Evolutionary conservation across 2,888 invertebrate species (phyloP), one percentile per base, ranked within the genome.

Genomic region (Platerodrilus igneus): DNA sequence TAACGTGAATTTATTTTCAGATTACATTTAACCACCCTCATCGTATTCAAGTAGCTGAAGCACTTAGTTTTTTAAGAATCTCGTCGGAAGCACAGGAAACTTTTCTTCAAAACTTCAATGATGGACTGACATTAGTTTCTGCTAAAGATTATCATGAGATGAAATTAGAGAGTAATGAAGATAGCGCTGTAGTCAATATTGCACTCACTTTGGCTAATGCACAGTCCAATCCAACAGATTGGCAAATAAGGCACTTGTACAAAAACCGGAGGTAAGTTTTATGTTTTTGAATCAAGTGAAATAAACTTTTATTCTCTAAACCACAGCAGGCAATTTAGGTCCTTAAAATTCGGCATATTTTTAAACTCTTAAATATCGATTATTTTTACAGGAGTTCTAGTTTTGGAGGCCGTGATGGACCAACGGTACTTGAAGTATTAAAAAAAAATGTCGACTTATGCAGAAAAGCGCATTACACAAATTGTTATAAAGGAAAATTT

Each of bases 401-500:
- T 25, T 25, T 9, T 10, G 10, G 25, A 9, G 13, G 11, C 4
- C 25, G 25, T 25, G 11, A 4, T 10, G 3, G n/a, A 5, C 5
- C 5, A 3, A 25, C 11, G 5, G 13, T 25, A 9, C 10, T 29
- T 9, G 11, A 29, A 5, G 11, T n/a, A n/a, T n/a, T 21, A 21
- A 21, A 21, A n/a, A 2, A 9, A 9, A n/a, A n/a, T 21, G 9
- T n/a, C 9, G 9, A 21, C n/a, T 9, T 2, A 21, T 9, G 21
- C 9, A 5, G 9, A 21, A 21, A 19, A 21, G 9, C 8, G 3
- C 8, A n/a, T 21, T 21, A 9, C 9, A 21, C 8, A 21, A 21
- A 9, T 9, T 21, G 3, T 22, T 21, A 18, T 46, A 36, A 20
- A 39, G 20, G 34, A 46, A 40, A 41, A 45, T 45, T 45, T 45